Evolutionary conservation across 2,113 vertebrate genomes (phyloP).

Genomic region (Antechinus flavipes): DNA sequence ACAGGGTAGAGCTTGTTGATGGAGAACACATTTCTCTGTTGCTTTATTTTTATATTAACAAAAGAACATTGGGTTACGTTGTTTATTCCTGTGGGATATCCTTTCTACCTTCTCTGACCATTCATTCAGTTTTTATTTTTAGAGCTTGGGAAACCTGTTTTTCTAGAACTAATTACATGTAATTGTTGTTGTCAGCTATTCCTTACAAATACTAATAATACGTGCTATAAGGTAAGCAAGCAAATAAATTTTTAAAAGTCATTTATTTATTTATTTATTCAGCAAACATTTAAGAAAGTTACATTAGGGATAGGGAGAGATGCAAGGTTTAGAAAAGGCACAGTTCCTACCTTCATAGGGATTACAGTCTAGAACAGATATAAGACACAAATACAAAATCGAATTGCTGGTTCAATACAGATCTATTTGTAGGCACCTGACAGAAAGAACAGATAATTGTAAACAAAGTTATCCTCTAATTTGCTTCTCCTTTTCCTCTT

Average conservation of each 20-base stretch:
- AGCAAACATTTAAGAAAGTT: background rate
- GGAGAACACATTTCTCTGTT: background rate
- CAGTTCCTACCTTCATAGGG: background rate
- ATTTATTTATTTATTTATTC: background rate
- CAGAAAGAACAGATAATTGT: background rate
- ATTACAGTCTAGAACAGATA: background rate
- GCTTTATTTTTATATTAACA: background rate
- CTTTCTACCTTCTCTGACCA: background rate
- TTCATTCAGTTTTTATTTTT: background rate
- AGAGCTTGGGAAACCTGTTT: background rate
- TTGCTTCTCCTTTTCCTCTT: background rate
- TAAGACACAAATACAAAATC: background rate
- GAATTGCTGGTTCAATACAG: background rate
- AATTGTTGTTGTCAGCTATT: background rate
- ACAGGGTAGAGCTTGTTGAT: background rate
- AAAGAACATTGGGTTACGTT: background rate
- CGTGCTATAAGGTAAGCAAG: background rate
- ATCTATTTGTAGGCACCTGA: background rate
- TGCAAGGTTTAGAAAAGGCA: background rate
- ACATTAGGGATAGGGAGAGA: background rate
- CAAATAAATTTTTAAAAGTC: background rate
- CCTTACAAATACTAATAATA: background rate
- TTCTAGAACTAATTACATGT: background rate
- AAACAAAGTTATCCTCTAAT: background rate
- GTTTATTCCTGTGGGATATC: background rate